Percentiles rank a stretch among this genome's conserved stretches.
Conservation (phyloP, 2,113 vertebrate genomes). For the Tringa solitaria region DNA sequence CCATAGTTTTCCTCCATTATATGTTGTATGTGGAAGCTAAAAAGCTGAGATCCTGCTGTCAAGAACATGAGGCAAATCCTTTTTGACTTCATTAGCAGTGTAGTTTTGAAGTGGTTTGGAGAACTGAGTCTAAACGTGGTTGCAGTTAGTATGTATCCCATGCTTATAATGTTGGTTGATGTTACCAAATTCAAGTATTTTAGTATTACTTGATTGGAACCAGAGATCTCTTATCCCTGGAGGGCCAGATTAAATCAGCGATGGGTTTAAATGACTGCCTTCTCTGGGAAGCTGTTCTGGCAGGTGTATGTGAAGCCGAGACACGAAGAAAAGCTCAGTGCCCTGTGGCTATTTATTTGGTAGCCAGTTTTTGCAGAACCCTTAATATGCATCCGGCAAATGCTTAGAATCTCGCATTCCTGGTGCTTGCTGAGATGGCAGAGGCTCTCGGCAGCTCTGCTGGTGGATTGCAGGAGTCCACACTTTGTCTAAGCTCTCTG, state of each 20-base stretch:
- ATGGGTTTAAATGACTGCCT: constrained; percentile 1
- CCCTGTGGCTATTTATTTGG: constrained; percentile 60
- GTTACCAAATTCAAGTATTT: constrained; percentile 7
- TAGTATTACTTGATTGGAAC: neutral
- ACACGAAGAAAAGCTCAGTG: constrained; percentile 20
- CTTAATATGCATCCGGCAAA: neutral
- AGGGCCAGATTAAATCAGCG: constrained; percentile 33
- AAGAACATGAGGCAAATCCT: neutral
- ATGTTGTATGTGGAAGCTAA: neutral
- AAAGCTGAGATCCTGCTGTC: neutral
- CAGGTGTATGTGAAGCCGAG: constrained; percentile 1
- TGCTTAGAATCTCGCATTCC: neutral
- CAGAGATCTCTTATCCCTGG: neutral
- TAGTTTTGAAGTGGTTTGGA: neutral
- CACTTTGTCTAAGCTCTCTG: neutral
- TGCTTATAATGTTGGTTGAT: neutral
- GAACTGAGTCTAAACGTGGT: neutral
- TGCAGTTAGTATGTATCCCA: neutral
- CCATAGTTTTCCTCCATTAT: neutral
- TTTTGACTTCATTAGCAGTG: neutral
- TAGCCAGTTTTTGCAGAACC: constrained; percentile 16
- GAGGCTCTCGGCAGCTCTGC: neutral
- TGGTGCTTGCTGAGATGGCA: constrained; percentile 27
- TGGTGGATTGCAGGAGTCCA: neutral
- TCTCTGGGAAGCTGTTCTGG: constrained; percentile 41